Evolutionary conservation across 1,140 invertebrate genomes (phyloP).

Genomic region (Bombus impatiens): DNA sequence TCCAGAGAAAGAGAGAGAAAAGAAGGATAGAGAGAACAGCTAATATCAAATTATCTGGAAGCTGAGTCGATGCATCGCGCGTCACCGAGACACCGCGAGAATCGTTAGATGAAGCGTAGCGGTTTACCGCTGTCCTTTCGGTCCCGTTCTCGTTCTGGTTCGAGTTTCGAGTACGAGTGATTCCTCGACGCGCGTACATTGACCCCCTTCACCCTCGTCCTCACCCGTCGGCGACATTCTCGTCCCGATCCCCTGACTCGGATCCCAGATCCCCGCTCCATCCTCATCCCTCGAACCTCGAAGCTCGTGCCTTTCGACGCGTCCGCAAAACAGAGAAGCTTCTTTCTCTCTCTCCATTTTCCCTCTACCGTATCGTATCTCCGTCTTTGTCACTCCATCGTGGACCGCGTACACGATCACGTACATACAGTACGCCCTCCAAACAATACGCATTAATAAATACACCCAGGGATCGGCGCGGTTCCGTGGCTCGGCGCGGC

Average conservation of each 20-base stretch:
- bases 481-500: background rate
- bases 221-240: constrained; percentile 34
- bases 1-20: background rate
- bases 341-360: background rate
- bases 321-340: background rate
- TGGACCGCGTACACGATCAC: background rate
- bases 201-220: constrained; percentile 41
- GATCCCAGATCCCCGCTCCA: constrained; percentile 23
- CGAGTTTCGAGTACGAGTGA: constrained; percentile 30
- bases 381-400: background rate
- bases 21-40: background rate
- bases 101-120: constrained; percentile 15
- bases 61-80: constrained; percentile 19
- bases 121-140: constrained; percentile 27
- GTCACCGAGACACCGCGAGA: constrained; percentile 24
- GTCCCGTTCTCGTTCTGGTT: constrained; percentile 7
- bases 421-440: background rate
- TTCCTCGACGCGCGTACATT: constrained; percentile 31
- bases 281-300: constrained; percentile 12
- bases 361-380: background rate
- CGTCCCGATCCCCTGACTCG: constrained; percentile 16
- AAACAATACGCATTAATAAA: constrained; percentile 44
- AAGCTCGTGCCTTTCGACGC: constrained; percentile 7
- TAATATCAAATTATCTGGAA: constrained; percentile 52
- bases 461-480: background rate